Percentiles rank a stretch among this genome's conserved stretches.
Evolutionary conservation across 2,113 vertebrate species (phyloP).

Genomic region (Dinomys branickii): DNA sequence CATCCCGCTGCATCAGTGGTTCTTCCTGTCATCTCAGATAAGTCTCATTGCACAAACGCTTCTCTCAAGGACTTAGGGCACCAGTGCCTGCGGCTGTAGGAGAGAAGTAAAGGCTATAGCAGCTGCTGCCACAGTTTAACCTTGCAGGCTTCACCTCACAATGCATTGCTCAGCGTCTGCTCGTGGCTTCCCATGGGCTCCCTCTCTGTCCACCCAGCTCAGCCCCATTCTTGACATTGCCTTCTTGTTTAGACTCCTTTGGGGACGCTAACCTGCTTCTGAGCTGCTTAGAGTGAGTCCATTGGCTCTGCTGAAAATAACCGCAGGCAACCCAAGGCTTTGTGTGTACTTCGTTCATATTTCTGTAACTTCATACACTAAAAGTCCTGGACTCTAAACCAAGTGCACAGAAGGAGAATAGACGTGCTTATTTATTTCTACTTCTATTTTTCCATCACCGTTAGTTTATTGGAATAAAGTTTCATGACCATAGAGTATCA

Average conservation of each 20-base stretch:
- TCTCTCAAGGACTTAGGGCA: conserved; percentile 30
- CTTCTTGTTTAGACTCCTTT: background rate
- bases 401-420: background rate
- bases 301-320: background rate
- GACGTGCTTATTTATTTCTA: background rate
- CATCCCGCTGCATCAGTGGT: background rate
- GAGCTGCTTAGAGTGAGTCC: background rate
- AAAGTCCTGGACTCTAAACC: background rate
- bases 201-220: background rate
- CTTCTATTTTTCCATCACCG: background rate
- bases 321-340: no score
- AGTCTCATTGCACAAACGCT: conserved; percentile 7
- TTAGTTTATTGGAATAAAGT: background rate
- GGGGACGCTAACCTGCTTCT: background rate
- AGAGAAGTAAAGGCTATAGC: background rate
- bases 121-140: background rate
- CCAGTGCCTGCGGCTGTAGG: background rate
- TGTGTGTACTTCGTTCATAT: background rate
- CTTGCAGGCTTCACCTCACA: background rate
- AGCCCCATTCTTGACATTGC: background rate
- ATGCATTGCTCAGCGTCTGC: background rate
- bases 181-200: background rate
- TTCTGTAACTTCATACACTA: background rate
- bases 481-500: background rate
- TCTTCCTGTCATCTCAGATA: conserved; percentile 37